Percentiles rank a stretch among this genome's conserved stretches.
phyloP scores from a whole-genome alignment of 2,113 vertebrate species.

The Malurus cyaneus region DNA sequence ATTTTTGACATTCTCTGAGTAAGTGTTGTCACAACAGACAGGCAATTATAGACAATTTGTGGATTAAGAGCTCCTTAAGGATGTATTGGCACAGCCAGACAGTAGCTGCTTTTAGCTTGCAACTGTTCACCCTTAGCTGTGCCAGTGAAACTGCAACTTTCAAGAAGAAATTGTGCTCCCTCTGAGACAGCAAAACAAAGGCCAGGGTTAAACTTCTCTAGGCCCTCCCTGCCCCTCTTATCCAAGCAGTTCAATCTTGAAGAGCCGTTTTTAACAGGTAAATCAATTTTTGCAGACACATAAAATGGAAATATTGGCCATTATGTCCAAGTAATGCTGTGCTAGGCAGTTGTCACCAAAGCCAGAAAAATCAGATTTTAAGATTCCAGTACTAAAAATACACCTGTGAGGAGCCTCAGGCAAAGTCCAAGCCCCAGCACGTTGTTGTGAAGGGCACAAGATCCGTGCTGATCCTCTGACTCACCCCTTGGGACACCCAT shows the following conservation, averaged over 20 bases:
- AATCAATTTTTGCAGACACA: neutral
- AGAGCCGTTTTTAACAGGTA: neutral
- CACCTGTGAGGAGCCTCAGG: neutral
- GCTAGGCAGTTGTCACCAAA: neutral
- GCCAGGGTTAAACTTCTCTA: neutral
- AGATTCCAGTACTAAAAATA: neutral
- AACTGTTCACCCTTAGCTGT: constrained; percentile 18
- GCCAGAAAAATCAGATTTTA: neutral
- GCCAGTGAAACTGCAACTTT: neutral
- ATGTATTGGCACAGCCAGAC: neutral
- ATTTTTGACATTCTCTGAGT: constrained; percentile 33
- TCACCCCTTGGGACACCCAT: neutral
- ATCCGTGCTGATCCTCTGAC: no score
- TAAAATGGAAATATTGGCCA: neutral
- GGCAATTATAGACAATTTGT: constrained; percentile 41
- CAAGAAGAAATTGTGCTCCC: neutral
- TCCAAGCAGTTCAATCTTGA: neutral
- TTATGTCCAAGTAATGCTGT: neutral
- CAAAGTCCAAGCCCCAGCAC: accelerated
- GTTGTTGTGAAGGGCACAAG: accelerated
- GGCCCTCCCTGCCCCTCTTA: neutral
- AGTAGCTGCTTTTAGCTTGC: constrained; percentile 19
- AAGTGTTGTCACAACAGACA: constrained; percentile 60
- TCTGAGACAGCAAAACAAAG: neutral
- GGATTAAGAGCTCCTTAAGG: constrained; percentile 40